These are phyloP conservation scores for Noctua janthina DNA, from an alignment of 2,888 invertebrate species.

Conservation along the genomic window DNA sequence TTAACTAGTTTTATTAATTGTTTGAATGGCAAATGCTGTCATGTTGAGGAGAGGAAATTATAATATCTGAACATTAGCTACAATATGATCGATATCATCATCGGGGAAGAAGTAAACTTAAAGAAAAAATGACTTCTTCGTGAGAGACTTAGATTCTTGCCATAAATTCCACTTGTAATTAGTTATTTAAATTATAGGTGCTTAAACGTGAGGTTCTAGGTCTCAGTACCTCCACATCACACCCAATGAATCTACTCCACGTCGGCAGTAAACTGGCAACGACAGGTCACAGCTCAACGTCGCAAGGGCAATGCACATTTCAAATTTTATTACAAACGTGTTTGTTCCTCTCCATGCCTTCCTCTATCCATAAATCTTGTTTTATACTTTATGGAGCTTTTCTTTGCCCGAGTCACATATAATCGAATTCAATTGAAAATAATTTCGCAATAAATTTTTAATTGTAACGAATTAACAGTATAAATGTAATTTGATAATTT, in stretches of 20 bases:
- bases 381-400: conserved; percentile 22
- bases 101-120: neutral
- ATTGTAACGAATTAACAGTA: conserved; percentile 27
- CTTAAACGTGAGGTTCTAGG: neutral
- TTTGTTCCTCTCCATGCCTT: conserved; percentile 26
- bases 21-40: conserved; percentile 5
- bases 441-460: conserved; percentile 32
- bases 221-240: conserved; percentile 5
- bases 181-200: conserved; percentile 1
- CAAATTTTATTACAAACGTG: conserved; percentile 49
- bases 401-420: neutral
- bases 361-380: conserved; percentile 23
- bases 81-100: neutral
- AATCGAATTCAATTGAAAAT: conserved; percentile 3
- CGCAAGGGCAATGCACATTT: conserved; percentile 45
- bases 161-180: neutral
- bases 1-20: conserved; percentile 21
- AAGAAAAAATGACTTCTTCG: neutral
- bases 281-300: conserved; percentile 24
- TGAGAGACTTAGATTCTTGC: neutral
- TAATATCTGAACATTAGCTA: neutral
- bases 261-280: conserved; percentile 40
- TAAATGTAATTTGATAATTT: conserved; percentile 37
- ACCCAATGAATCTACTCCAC: conserved; percentile 28
- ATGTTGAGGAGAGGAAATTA: no score